Evolutionary conservation across 2,888 invertebrate species (phyloP), one percentile per base, ranked within the genome.

Genomic region (Callinectes sapidus): DNA sequence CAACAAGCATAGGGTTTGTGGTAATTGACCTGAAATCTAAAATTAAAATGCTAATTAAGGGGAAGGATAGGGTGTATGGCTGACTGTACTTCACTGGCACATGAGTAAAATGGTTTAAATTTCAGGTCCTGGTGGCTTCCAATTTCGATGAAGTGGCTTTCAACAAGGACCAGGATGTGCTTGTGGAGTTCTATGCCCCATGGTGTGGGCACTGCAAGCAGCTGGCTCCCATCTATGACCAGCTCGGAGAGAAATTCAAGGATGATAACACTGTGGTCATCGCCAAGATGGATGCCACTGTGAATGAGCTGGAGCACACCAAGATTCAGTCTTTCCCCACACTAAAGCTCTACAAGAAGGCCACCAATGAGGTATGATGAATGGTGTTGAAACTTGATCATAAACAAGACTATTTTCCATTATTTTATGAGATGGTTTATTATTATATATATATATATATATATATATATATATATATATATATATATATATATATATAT

Each of bases 171-270:
- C 99, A 99, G 96, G 97, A 97, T 95, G 99, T 99, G 90, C 97
- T 99, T 93, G 99, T 99, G 95, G 99, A 99, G 96, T 99, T 99
- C 97, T 99, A 99, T 96, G 99, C 99, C 91, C 99, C 99, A 94
- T 99, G 99, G 99, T 97, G 97, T 93, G 95, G 95, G 2, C 95
- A 95, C 87, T 99, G 99, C 97, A 99, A 99, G 96, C 98, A 99
- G 96, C 97, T 99, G 95, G 98, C 97, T 92, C 99, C 99, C 48
- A 99, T 99, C 96, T 99, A 98, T 96, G 99, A 99, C 95, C 97
- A 99, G 97, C 97, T 99, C 95, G 99, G 97, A 94, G 99, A 99
- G 96, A 98, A 99, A 96, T 99, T 97, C 96, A 97, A 97, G 96
- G 97, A 98, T 95, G 96, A 95, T 94, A 95, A 97, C 95, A 97